Conservation (phyloP, 2,888 invertebrate genomes). For the Smittia sp. region DNA sequence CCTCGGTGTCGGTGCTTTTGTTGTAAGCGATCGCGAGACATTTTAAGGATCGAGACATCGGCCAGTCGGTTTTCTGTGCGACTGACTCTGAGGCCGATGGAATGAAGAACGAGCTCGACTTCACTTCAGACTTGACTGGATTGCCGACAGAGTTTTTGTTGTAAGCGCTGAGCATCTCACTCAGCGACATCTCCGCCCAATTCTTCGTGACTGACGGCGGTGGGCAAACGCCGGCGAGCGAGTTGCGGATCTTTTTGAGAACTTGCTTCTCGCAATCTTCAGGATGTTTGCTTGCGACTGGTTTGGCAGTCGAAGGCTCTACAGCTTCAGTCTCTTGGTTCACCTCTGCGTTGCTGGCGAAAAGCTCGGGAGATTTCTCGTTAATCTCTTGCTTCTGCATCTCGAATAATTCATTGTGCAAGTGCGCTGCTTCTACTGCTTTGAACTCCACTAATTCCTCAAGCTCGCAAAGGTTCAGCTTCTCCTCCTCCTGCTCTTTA, state of each 20-base stretch:
- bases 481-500: neutral
- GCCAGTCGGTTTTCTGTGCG: slow-evolving; percentile 56
- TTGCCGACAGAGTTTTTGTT: slow-evolving; percentile 47
- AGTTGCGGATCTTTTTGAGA: slow-evolving; percentile 56
- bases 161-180: slow-evolving; percentile 63
- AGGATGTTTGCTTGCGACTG: neutral
- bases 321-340: no score
- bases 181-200: slow-evolving; percentile 53
- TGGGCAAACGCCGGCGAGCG: slow-evolving; percentile 67
- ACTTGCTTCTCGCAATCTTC: slow-evolving; percentile 43
- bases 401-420: no score
- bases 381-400: no score
- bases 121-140: neutral
- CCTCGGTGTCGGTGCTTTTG: slow-evolving; percentile 65
- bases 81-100: slow-evolving; percentile 49
- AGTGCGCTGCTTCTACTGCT: no score
- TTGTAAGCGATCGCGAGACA: slow-evolving; percentile 73
- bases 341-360: no score
- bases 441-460: slow-evolving; percentile 45
- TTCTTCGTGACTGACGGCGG: slow-evolving; percentile 67
- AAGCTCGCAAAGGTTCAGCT: slow-evolving; percentile 49
- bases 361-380: no score
- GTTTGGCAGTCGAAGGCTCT: no score
- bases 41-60: slow-evolving; percentile 61
- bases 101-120: slow-evolving; percentile 45